Base-by-base conservation (phyloP, 2,797 vertebrate genomes). In the Saxicola maurus region DNA sequence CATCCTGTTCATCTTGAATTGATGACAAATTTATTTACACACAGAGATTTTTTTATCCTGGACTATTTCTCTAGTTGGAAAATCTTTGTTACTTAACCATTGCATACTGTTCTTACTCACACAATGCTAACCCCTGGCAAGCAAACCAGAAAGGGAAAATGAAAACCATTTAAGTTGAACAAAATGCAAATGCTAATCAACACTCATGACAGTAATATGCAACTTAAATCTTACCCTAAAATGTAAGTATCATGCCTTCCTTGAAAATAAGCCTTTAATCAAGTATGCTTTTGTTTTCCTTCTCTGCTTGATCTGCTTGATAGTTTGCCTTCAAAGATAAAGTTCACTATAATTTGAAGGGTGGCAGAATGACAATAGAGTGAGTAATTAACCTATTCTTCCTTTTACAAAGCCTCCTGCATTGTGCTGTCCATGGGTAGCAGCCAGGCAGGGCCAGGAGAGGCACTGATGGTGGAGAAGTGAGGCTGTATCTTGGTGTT, bases 401-500 rank as follows among this genome's bases (percentile, higher is more conserved):
- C 45, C 31, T 75, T 30, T 82, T 13, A 20, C 59, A 46, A 52
- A 49, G 64, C 15, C 13, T 72, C 35, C n/a, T 88, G 59, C 1
- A 0, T 14, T 17, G 20, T n/a, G 23, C 18, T 73, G 38, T 45
- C 55, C 12, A 4, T 33, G 30, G 1, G 28, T 28, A 5, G 42
- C 30, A 52, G 73, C 40, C 52, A 49, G 78, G 56, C 33, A 51
- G 11, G 37, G n/a, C 56, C 3, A 4, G 52, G 23, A 68, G 52
- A 38, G 64, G 48, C 0, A 24, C 28, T 72, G 33, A 16, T 17
- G 25, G 2, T 51, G 49, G 17, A 33, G 72, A 31, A 59, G 24
- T 6, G n/a, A 20, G 1, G 1, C 3, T 1, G 0, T 28, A 6
- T 37, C 51, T 68, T 3, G 1, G 4, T 1, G 2, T 68, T 52